Percentiles rank a stretch among this genome's conserved stretches.
phyloP scores from a whole-genome alignment of 2,888 invertebrate species.

The Dryococelus australis region DNA sequence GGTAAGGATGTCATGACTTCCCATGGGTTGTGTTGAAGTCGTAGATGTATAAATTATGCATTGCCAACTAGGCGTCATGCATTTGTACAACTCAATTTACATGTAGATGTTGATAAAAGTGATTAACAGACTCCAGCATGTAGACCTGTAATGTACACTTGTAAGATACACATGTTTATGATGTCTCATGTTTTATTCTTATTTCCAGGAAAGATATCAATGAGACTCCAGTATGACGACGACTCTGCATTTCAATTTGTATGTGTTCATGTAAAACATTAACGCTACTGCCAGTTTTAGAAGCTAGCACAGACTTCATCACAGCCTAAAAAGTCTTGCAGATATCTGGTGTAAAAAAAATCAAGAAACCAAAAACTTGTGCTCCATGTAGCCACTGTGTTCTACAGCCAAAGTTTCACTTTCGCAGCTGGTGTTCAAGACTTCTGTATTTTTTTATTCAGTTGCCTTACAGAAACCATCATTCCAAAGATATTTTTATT shows the following conservation, averaged over 20 bases:
- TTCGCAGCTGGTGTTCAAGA: not conserved
- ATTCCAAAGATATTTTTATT: not conserved
- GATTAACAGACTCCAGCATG: no score
- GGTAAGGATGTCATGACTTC: no score
- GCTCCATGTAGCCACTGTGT: not conserved
- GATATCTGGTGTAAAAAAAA: not conserved
- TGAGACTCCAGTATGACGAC: slow-evolving; percentile 52
- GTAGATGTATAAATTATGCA: no score
- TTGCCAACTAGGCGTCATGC: no score
- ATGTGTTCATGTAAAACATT: slow-evolving; percentile 21
- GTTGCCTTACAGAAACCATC: not conserved
- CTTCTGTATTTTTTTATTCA: not conserved
- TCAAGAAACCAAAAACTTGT: no score
- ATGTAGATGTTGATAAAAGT: no score
- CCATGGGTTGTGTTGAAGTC: no score
- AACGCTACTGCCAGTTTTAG: not conserved
- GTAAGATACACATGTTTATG: no score
- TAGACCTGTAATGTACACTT: no score
- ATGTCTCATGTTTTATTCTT: no score
- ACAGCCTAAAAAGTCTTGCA: not conserved
- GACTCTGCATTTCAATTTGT: not conserved
- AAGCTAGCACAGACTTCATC: not conserved
- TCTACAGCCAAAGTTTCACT: not conserved
- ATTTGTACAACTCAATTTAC: no score
- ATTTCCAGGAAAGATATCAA: slow-evolving; percentile 53